phyloP scores from a whole-genome alignment of 1,140 invertebrate species.

The Hirudo medicinalis region DNA sequence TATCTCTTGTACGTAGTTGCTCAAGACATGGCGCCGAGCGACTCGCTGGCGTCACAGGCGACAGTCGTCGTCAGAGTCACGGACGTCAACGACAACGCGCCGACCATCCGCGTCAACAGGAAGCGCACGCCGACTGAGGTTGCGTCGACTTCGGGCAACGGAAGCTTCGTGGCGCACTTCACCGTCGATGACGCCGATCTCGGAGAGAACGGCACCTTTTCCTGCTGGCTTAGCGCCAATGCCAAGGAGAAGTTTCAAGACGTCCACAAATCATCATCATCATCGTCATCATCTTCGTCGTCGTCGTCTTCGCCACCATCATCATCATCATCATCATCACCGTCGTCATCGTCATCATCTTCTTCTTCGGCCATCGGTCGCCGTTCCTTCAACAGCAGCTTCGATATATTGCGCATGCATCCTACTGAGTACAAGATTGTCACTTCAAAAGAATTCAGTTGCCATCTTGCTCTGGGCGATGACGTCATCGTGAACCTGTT shows the following conservation, averaged over 20 bases:
- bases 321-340: too few relatives aligned
- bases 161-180: constrained; percentile 20
- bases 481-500: background rate
- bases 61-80: constrained; percentile 16
- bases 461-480: background rate
- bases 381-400: background rate
- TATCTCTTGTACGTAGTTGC: constrained; percentile 18
- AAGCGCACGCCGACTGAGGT: constrained; percentile 4
- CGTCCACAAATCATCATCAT: too few relatives aligned
- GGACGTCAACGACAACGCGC: constrained; percentile 23
- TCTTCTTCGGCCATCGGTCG: too few relatives aligned
- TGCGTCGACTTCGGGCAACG: background rate
- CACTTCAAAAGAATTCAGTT: background rate
- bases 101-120: constrained; percentile 12
- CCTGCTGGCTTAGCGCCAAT: constrained; percentile 5
- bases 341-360: too few relatives aligned
- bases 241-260: constrained; percentile 1
- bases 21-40: constrained; percentile 4
- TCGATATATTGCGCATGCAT: constrained; percentile 16
- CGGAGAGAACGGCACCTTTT: constrained; percentile 15
- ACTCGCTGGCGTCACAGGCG: constrained; percentile 7
- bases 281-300: too few relatives aligned
- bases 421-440: constrained; percentile 20
- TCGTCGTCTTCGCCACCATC: too few relatives aligned
- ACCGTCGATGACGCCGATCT: constrained; percentile 20